Evolutionary conservation across 2,113 vertebrate species (phyloP).

Genomic region (Oncorhynchus masou): DNA sequence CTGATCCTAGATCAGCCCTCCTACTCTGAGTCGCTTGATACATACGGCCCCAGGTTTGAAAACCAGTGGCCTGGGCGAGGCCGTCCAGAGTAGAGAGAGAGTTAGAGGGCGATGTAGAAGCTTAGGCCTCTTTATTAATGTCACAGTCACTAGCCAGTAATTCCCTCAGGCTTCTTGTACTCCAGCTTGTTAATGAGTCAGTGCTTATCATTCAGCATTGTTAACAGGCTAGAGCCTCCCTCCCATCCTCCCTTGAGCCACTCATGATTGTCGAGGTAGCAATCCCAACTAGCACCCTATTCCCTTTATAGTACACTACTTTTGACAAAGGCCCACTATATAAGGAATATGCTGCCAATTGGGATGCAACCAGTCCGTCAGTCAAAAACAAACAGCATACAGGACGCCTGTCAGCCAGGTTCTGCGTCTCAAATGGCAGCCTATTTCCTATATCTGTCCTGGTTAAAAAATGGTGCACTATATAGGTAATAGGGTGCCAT

Average conservation of each 20-base stretch:
- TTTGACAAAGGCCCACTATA: too few relatives aligned
- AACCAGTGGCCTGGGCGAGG: conserved; percentile 42
- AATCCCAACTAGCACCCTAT: too few relatives aligned
- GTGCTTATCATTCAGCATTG: conserved; percentile 70
- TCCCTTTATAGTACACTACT: too few relatives aligned
- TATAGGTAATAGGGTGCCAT: too few relatives aligned
- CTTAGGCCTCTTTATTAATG: conserved; percentile 69
- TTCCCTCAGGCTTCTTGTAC: conserved; percentile 64
- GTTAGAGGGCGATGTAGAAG: conserved; percentile 59
- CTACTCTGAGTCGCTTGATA: background rate
- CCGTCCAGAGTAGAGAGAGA: background rate
- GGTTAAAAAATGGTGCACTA: background rate
- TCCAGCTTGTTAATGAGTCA: conserved; percentile 70
- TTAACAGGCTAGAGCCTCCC: conserved; percentile 66
- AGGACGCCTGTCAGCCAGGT: background rate
- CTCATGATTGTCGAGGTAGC: background rate
- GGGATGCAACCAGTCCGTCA: too few relatives aligned
- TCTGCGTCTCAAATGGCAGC: background rate
- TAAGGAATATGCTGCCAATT: too few relatives aligned
- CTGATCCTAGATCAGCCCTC: background rate
- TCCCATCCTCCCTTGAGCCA: background rate
- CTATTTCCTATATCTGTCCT: background rate
- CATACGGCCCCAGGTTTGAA: background rate
- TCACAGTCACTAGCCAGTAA: conserved; percentile 66
- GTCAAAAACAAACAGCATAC: too few relatives aligned